These are phyloP conservation scores for Drosophila phalerata DNA, from an alignment of 2,888 invertebrate species.

Conservation along the genomic window DNA sequence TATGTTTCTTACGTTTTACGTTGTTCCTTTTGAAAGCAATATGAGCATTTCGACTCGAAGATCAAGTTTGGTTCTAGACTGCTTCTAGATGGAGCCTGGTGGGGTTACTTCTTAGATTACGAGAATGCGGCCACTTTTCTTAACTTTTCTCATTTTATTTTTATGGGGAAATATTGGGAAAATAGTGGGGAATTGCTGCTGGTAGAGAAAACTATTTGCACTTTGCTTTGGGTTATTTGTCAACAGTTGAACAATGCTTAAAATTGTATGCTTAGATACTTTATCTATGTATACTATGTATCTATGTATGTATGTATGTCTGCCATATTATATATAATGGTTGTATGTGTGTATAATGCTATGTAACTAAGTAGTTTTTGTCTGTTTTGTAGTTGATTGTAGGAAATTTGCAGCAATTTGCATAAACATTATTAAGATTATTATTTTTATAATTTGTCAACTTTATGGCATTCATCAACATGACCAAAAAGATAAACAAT, in stretches of 20 bases:
- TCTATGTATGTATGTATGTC: neutral
- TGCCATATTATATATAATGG: constrained; percentile 2
- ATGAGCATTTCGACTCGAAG: constrained; percentile 11
- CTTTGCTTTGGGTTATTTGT: constrained; percentile 44
- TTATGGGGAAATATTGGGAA: neutral
- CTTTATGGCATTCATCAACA: constrained; percentile 9
- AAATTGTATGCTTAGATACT: constrained; percentile 9
- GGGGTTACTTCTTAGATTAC: constrained; percentile 39
- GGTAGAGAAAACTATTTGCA: constrained; percentile 25
- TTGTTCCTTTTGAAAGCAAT: constrained; percentile 37
- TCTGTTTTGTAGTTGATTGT: constrained; percentile 61
- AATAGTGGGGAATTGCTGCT: constrained; percentile 13
- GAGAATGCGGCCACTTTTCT: constrained; percentile 2
- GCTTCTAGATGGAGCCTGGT: constrained; percentile 40
- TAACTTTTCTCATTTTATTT: too few relatives aligned
- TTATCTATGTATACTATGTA: constrained; percentile 8
- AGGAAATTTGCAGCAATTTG: constrained; percentile 66
- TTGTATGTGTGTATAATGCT: constrained; percentile 17
- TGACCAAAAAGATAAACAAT: constrained; percentile 8
- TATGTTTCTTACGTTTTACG: constrained; percentile 27
- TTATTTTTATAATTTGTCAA: constrained; percentile 14
- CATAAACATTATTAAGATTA: constrained; percentile 38
- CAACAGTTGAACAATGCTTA: constrained; percentile 60
- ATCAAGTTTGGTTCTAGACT: constrained; percentile 29
- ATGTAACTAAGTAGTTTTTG: constrained; percentile 33